Conservation (phyloP, 2,888 invertebrate species). For the Prosopocoilus inquinatus region DNA sequence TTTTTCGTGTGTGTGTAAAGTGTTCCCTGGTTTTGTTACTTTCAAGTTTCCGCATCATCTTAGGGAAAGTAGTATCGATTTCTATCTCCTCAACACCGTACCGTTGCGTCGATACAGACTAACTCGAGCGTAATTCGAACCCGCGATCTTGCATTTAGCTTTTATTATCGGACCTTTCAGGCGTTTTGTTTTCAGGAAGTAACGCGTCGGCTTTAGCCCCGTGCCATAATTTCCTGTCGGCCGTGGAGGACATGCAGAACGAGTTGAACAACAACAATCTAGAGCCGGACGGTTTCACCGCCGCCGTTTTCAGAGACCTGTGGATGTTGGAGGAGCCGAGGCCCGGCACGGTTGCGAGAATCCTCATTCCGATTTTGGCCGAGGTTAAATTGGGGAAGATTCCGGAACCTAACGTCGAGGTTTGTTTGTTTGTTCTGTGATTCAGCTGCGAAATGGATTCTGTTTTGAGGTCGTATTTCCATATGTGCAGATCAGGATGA, state of each 20-base stretch:
- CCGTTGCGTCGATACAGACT: too few species aligned
- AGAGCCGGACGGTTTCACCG: slow-evolving; percentile 77
- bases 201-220: slow-evolving; percentile 72
- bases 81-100: too few species aligned
- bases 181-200: slow-evolving; percentile 55
- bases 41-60: too few species aligned
- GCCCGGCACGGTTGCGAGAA: slow-evolving; percentile 77
- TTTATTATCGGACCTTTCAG: too few species aligned
- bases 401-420: slow-evolving; percentile 67
- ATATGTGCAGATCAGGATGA: slow-evolving; percentile 66
- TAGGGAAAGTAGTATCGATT: too few species aligned
- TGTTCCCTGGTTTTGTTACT: too few species aligned
- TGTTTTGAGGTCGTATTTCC: neutral
- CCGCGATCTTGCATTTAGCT: too few species aligned
- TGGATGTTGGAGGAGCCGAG: slow-evolving; percentile 77
- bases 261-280: slow-evolving; percentile 54
- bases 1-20: too few species aligned
- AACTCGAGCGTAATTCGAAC: too few species aligned
- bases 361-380: slow-evolving; percentile 73
- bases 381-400: slow-evolving; percentile 65
- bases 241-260: slow-evolving; percentile 55
- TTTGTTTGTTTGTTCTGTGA: slow-evolving; percentile 36
- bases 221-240: slow-evolving; percentile 72
- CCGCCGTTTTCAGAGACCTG: slow-evolving; percentile 74
- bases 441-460: neutral